phyloP scores from a whole-genome alignment of 2,113 vertebrate species.

The Mellivora capensis region DNA sequence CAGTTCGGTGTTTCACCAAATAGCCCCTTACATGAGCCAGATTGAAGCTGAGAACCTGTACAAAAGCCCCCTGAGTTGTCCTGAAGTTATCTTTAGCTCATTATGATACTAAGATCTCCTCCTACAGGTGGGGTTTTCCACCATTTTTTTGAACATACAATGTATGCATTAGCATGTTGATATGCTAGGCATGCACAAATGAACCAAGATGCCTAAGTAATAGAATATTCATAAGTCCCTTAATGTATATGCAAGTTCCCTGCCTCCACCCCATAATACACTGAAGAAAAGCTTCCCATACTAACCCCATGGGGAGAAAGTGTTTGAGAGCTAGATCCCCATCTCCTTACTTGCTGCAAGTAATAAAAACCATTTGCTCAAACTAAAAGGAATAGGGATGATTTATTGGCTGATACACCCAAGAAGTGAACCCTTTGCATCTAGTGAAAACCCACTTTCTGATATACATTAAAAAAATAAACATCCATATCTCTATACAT shows the following conservation, averaged over 20 bases:
- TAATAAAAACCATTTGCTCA: not conserved
- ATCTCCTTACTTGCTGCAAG: not conserved
- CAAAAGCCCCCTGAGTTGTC: not conserved
- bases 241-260: not conserved
- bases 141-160: not conserved
- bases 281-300: not conserved
- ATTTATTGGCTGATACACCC: not conserved
- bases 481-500: not conserved
- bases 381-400: not conserved
- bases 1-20: not conserved
- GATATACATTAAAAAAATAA: not conserved
- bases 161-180: not conserved
- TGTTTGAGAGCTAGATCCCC: not conserved
- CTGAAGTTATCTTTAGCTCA: not conserved
- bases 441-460: not conserved
- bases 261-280: not conserved
- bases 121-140: not conserved
- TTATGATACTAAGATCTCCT: not conserved
- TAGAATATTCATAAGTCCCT: not conserved
- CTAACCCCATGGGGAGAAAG: not conserved
- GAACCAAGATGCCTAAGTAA: not conserved
- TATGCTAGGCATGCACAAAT: not conserved
- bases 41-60: not conserved
- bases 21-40: not conserved
- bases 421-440: not conserved